Conservation (phyloP, 2,888 invertebrate genomes). For the Zelleria hepariella region DNA sequence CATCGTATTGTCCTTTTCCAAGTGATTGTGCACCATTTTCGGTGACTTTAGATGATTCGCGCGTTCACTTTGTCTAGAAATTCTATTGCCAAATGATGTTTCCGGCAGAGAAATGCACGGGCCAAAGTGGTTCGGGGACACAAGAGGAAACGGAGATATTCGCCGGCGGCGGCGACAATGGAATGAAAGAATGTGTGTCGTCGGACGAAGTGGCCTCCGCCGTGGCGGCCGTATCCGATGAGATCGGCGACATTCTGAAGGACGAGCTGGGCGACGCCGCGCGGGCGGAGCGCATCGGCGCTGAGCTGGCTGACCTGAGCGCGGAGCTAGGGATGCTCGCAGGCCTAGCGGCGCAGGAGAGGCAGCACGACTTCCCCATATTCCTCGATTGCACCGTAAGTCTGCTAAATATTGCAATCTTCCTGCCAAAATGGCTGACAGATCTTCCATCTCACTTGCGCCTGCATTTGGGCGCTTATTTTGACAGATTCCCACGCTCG, state of each 20-base stretch:
- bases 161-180: conserved; percentile 39
- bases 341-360: conserved; percentile 52
- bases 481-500: conserved; percentile 8
- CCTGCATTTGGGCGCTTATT: conserved; percentile 1
- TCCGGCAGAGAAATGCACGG: conserved; percentile 63
- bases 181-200: conserved; percentile 41
- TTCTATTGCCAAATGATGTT: conserved; percentile 63
- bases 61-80: conserved; percentile 47
- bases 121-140: conserved; percentile 43
- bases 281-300: conserved; percentile 54
- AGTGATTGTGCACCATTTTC: conserved; percentile 47
- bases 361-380: conserved; percentile 53
- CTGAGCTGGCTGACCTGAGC: conserved; percentile 56
- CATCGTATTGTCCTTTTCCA: conserved; percentile 41
- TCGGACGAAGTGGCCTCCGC: conserved; percentile 52
- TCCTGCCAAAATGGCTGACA: conserved; percentile 35
- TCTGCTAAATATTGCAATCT: conserved; percentile 15
- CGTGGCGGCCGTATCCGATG: conserved; percentile 59
- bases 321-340: conserved; percentile 60
- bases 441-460: conserved; percentile 8
- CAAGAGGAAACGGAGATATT: conserved; percentile 42
- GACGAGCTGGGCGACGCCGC: conserved; percentile 60
- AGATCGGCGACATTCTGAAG: conserved; percentile 63
- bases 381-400: conserved; percentile 64
- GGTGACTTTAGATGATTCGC: conserved; percentile 66